phyloP scores from a whole-genome alignment of 2,113 vertebrate species.

The Turnix velox region DNA sequence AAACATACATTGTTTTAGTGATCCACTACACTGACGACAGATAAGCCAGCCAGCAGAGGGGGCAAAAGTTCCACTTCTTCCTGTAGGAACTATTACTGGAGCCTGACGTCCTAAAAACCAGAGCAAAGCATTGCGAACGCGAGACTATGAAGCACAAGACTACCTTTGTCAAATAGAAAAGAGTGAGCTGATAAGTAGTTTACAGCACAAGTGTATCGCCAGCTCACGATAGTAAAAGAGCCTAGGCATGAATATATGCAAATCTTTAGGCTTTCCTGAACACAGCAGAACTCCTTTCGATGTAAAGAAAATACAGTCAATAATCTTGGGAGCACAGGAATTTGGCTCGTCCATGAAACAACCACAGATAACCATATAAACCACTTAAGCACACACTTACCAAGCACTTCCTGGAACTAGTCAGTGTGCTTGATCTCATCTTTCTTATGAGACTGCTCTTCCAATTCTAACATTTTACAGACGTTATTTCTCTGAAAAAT shows the following conservation, averaged over 20 bases:
- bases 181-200: not conserved
- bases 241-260: not conserved
- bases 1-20: not conserved
- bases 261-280: not conserved
- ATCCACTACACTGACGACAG: not conserved
- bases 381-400: not conserved
- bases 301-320: not conserved
- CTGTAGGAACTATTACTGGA: not conserved
- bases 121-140: not conserved
- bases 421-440: not conserved
- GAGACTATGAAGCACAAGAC: not conserved
- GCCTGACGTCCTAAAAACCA: not conserved
- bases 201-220: not conserved
- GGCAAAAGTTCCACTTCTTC: not conserved
- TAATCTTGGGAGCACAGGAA: not conserved
- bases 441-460: not conserved
- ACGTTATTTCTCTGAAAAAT: not conserved
- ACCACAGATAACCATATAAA: not conserved
- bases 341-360: not conserved
- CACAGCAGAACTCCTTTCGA: not conserved
- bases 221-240: not conserved
- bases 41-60: not conserved
- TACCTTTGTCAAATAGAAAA: not conserved
- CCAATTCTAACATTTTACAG: not conserved
- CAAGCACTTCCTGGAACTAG: not conserved